A percentile compares a stretch with the other conserved stretches of the same genome.
These are phyloP conservation scores for Noctuana brunneofusca DNA, from an alignment of 2,888 invertebrate species.

Conservation along the genomic window DNA sequence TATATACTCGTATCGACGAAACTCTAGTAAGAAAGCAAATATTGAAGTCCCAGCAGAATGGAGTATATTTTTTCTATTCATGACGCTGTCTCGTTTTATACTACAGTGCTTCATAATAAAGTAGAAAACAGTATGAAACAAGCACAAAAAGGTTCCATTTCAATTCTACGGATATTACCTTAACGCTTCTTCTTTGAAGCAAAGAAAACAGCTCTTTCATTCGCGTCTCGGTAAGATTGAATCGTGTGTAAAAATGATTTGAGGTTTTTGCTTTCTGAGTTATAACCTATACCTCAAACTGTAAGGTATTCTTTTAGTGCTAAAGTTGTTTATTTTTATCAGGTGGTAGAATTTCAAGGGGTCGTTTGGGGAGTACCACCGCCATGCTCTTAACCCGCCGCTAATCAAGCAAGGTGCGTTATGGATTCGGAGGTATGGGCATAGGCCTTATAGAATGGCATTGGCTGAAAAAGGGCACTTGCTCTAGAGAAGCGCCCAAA, in stretches of 20 bases:
- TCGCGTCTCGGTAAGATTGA: constrained; percentile 14
- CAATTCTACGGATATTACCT: constrained; percentile 24
- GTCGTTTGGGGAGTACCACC: no score
- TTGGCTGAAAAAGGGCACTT: no score
- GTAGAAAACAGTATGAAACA: constrained; percentile 14
- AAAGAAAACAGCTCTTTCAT: constrained; percentile 26
- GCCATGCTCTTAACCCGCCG: no score
- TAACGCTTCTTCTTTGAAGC: constrained; percentile 20
- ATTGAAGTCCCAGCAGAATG: neutral
- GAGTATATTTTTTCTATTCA: neutral
- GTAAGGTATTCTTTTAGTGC: neutral
- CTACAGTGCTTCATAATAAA: constrained; percentile 11
- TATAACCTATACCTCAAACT: neutral
- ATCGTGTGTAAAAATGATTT: constrained; percentile 19
- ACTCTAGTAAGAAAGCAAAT: no score
- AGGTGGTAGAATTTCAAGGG: neutral
- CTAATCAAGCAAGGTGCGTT: no score
- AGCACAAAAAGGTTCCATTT: constrained; percentile 24
- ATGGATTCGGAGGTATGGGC: no score
- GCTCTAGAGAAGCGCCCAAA: no score
- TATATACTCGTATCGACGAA: no score
- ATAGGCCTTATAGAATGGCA: no score
- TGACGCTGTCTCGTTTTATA: neutral
- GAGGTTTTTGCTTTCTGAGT: neutral
- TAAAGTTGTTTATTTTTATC: no score